Evolutionary conservation across 2,113 vertebrate species (phyloP).

Genomic region (Seriola quinqueradiata): DNA sequence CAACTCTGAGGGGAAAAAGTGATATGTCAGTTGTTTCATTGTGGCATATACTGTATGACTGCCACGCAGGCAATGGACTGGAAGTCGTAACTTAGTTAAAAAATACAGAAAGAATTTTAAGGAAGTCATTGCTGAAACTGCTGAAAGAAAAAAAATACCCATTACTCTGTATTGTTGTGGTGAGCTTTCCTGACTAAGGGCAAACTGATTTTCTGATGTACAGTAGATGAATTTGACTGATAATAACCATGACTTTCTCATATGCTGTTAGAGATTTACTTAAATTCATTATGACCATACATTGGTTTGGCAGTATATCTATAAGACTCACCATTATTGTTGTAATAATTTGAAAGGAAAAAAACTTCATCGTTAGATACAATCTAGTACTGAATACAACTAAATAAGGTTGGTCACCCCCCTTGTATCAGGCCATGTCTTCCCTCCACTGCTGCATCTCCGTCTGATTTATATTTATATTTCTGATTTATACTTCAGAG

Average conservation of each 20-base stretch:
- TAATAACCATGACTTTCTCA: not conserved
- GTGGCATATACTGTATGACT: slow-evolving; percentile 50
- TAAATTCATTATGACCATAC: not conserved
- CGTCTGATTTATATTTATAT: slow-evolving; percentile 53
- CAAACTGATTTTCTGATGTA: not conserved
- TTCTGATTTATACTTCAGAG: slow-evolving; percentile 65
- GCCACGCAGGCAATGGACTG: slow-evolving; percentile 66
- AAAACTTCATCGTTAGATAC: slow-evolving; percentile 1
- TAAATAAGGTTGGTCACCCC: slow-evolving; percentile 20
- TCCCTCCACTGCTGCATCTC: slow-evolving; percentile 30
- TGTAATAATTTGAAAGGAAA: not conserved
- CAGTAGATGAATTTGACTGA: not conserved
- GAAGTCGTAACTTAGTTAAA: slow-evolving; percentile 37
- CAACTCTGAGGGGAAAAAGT: slow-evolving; percentile 81
- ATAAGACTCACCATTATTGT: not conserved
- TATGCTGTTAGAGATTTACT: not conserved
- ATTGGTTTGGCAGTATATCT: not conserved
- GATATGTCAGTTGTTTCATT: slow-evolving; percentile 71
- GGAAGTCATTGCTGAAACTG: slow-evolving; percentile 4
- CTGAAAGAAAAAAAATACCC: too few relatives aligned
- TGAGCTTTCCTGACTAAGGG: not conserved
- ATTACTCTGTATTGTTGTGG: not conserved
- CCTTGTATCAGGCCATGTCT: slow-evolving; percentile 16
- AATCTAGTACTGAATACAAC: slow-evolving; percentile 5
- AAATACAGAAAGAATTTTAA: slow-evolving; percentile 4